Conservation (phyloP, 2,888 invertebrate species). For the Plebejus melissa region DNA sequence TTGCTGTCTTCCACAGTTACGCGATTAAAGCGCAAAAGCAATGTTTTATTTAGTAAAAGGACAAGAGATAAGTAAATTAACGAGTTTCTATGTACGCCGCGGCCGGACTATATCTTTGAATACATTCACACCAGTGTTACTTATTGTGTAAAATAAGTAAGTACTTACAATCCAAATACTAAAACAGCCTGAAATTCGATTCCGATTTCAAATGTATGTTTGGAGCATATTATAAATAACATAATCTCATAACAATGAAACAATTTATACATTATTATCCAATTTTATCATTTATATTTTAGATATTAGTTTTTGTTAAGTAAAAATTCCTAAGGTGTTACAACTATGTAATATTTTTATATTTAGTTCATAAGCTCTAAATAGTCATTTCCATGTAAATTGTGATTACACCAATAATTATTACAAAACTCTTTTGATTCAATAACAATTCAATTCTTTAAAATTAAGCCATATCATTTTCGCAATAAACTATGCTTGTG, state of each 20-base stretch:
- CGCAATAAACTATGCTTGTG: neutral
- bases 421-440: too few species aligned
- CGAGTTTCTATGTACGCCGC: neutral
- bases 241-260: neutral
- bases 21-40: too few species aligned
- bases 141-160: neutral
- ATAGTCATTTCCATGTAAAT: slow-evolving; percentile 31
- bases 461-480: neutral
- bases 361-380: neutral
- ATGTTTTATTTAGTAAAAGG: too few species aligned
- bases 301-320: neutral
- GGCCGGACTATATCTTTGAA: neutral
- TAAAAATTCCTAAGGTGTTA: neutral
- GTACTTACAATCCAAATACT: neutral
- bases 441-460: neutral
- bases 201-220: neutral
- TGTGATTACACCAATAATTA: slow-evolving; percentile 47
- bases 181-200: neutral
- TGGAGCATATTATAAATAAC: neutral
- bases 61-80: too few species aligned
- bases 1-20: too few species aligned
- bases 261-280: too few species aligned
- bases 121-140: neutral
- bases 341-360: slow-evolving; percentile 8
- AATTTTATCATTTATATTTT: neutral